These are phyloP conservation scores for Coregonus suidteri DNA, from an alignment of 2,797 vertebrate genomes.

Conservation along the genomic window DNA sequence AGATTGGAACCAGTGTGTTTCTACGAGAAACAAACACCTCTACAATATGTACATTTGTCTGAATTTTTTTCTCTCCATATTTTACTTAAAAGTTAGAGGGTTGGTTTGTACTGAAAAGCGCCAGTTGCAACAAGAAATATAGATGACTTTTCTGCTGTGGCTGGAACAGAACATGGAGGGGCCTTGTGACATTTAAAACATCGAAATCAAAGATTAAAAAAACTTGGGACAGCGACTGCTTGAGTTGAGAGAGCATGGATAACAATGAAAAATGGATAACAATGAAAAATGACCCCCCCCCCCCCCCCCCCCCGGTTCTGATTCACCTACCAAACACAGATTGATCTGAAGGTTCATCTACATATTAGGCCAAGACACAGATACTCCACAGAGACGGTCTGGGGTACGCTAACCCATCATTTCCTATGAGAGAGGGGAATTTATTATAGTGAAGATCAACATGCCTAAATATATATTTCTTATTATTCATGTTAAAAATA, in stretches of 20 bases:
- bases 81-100: constrained; percentile 65
- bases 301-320: constrained; percentile 6
- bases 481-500: constrained; percentile 20
- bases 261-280: constrained; percentile 12
- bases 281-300: background rate
- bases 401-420: background rate
- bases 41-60: constrained; percentile 80
- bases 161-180: constrained; percentile 49
- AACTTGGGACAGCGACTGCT: constrained; percentile 54
- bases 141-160: constrained; percentile 56
- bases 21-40: constrained; percentile 87
- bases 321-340: too few relatives aligned
- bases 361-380: too few relatives aligned
- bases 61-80: constrained; percentile 38
- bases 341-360: too few relatives aligned
- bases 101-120: constrained; percentile 72
- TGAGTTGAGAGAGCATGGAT: constrained; percentile 25
- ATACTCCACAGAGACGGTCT: too few relatives aligned
- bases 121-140: constrained; percentile 66
- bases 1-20: constrained; percentile 82
- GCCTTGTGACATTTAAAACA: constrained; percentile 38
- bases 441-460: background rate
- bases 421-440: constrained; percentile 19
- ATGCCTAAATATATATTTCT: constrained; percentile 5
- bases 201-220: constrained; percentile 39